Conservation (phyloP, 2,888 invertebrate genomes). For the Tipula confusa region DNA sequence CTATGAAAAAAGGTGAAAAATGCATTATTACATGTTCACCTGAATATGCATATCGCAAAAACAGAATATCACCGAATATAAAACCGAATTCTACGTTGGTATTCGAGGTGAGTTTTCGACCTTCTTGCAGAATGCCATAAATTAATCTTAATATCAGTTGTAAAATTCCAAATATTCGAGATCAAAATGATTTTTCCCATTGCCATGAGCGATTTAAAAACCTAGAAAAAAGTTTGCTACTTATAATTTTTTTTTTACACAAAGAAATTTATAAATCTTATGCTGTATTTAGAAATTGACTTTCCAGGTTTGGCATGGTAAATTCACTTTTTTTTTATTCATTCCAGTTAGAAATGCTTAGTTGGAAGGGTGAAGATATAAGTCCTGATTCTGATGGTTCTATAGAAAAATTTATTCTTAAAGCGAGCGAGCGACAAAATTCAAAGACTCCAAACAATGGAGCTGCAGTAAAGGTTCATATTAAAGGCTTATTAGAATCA, state of each 20-base stretch:
- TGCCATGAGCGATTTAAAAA: no score
- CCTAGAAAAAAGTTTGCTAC: no score
- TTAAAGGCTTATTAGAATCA: slow-evolving; percentile 42
- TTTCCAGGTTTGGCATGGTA: not conserved
- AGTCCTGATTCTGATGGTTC: slow-evolving; percentile 77
- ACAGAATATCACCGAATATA: slow-evolving; percentile 81
- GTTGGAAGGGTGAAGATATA: slow-evolving; percentile 83
- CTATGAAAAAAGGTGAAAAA: slow-evolving; percentile 88
- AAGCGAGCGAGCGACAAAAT: slow-evolving; percentile 60
- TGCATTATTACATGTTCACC: slow-evolving; percentile 78
- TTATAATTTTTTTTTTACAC: no score
- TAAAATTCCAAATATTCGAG: no score
- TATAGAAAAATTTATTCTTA: slow-evolving; percentile 68
- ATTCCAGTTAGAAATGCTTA: slow-evolving; percentile 75
- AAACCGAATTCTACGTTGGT: slow-evolving; percentile 82
- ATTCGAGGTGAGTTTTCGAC: slow-evolving; percentile 68
- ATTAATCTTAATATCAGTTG: no score
- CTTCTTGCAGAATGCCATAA: no score
- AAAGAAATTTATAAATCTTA: no score
- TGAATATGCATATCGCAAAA: slow-evolving; percentile 84
- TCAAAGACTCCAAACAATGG: slow-evolving; percentile 74
- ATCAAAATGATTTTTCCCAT: no score
- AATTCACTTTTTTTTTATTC: not conserved
- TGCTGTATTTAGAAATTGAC: not conserved
- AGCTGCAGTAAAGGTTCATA: slow-evolving; percentile 62